Conservation (phyloP, 2,888 invertebrate genomes). For the Orchesellides sinensis region DNA sequence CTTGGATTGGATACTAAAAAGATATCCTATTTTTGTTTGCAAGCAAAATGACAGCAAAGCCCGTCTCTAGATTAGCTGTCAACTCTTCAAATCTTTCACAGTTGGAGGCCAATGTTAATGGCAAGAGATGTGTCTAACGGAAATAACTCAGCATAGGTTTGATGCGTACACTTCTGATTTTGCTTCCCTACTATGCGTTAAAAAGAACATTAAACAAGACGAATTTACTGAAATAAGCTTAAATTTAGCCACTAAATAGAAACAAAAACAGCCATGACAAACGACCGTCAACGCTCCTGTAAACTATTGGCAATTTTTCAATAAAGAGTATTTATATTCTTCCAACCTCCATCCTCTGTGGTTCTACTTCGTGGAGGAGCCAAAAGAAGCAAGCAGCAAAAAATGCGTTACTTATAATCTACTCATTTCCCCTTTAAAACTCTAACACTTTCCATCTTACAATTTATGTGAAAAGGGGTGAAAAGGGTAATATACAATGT, state of each 20-base stretch:
- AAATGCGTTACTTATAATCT: no score
- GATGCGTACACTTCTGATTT: no score
- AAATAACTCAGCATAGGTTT: no score
- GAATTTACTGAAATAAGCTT: conserved; percentile 30
- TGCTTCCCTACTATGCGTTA: no score
- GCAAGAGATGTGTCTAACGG: conserved; percentile 8
- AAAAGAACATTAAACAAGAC: conserved; percentile 31
- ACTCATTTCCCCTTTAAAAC: no score
- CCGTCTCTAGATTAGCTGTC: conserved; percentile 43
- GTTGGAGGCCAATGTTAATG: conserved; percentile 16
- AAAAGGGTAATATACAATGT: no score
- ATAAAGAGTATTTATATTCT: conserved; percentile 14
- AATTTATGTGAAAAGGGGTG: no score
- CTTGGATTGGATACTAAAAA: not conserved
- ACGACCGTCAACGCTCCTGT: conserved; percentile 36
- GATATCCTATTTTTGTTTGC: not conserved
- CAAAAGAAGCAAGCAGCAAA: no score
- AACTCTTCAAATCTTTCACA: conserved; percentile 43
- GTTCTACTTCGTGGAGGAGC: no score
- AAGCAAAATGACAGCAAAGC: not conserved
- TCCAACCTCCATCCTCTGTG: not conserved
- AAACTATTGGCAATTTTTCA: conserved; percentile 61
- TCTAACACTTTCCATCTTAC: no score
- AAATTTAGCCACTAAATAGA: conserved; percentile 51
- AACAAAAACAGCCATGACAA: conserved; percentile 50